Percentiles rank a stretch among this genome's conserved stretches.
These are phyloP conservation scores for Pseudochirops corinnae DNA, from an alignment of 2,797 vertebrate genomes.

Conservation along the genomic window DNA sequence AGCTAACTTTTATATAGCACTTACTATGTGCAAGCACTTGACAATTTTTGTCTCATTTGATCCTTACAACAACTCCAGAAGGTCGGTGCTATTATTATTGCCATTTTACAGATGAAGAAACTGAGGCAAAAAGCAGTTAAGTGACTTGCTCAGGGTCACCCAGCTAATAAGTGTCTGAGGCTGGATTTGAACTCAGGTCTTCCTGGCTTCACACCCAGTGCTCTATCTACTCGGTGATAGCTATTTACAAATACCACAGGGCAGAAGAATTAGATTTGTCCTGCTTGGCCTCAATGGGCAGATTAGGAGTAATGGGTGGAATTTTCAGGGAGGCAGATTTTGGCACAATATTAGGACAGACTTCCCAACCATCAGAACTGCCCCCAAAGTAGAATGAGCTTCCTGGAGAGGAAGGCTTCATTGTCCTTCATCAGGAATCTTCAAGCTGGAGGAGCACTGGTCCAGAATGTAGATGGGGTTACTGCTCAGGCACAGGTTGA, in stretches of 20 bases:
- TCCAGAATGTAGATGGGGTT: neutral
- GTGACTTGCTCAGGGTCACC: neutral
- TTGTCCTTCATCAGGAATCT: neutral
- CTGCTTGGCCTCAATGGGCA: neutral
- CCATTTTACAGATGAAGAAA: neutral
- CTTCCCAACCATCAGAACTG: neutral
- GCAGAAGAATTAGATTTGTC: neutral
- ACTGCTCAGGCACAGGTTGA: neutral
- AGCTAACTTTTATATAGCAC: too few relatives aligned
- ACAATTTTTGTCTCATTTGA: neutral
- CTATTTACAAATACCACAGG: neutral
- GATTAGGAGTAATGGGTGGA: neutral
- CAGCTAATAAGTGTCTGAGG: neutral
- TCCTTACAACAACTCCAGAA: neutral
- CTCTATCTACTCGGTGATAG: too few relatives aligned
- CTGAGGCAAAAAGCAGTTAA: neutral
- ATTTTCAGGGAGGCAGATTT: neutral
- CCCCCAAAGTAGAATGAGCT: neutral
- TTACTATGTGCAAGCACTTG: neutral
- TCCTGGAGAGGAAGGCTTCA: neutral
- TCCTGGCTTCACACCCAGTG: neutral
- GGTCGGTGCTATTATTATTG: neutral
- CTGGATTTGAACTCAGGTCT: neutral
- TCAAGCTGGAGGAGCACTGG: neutral
- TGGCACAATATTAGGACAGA: neutral